A percentile compares a stretch with the other conserved stretches of the same genome.
Conservation (phyloP, 2,888 invertebrate genomes). For the Morpho helenor region DNA sequence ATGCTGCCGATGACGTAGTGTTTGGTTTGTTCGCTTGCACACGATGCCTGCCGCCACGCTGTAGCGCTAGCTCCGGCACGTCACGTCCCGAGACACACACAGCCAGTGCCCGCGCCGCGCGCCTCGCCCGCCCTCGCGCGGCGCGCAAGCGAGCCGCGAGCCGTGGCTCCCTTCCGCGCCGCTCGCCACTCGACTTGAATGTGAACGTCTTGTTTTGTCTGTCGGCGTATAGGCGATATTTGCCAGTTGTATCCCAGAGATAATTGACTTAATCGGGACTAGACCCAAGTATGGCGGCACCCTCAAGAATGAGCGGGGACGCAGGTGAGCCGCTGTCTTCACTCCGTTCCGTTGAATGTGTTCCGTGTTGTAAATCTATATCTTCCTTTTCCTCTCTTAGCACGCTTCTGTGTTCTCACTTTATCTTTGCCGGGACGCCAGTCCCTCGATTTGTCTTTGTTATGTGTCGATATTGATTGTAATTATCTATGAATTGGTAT, state of each 20-base stretch:
- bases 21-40: slow-evolving; percentile 81
- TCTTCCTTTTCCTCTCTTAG: slow-evolving; percentile 79
- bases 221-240: slow-evolving; percentile 96
- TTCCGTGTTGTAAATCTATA: slow-evolving; percentile 78
- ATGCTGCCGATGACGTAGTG: slow-evolving; percentile 80
- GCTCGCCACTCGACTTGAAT: slow-evolving; percentile 58
- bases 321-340: slow-evolving; percentile 94
- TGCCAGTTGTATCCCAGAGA: slow-evolving; percentile 99
- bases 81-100: slow-evolving; percentile 73
- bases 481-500: slow-evolving; percentile 70
- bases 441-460: slow-evolving; percentile 74
- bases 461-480: slow-evolving; percentile 76
- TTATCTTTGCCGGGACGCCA: slow-evolving; percentile 75
- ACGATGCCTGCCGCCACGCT: slow-evolving; percentile 80
- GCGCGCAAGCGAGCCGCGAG: slow-evolving; percentile 19
- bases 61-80: slow-evolving; percentile 80
- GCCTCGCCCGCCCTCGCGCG: slow-evolving; percentile 43
- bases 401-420: slow-evolving; percentile 81
- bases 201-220: slow-evolving; percentile 82
- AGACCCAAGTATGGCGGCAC: slow-evolving; percentile 99
- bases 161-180: slow-evolving; percentile 46
- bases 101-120: slow-evolving; percentile 78
- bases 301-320: slow-evolving; percentile 99
- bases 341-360: slow-evolving; percentile 80
- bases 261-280: slow-evolving; percentile 99